Evolutionary conservation across 1,140 invertebrate species (phyloP).

Genomic region (Diprion similis): DNA sequence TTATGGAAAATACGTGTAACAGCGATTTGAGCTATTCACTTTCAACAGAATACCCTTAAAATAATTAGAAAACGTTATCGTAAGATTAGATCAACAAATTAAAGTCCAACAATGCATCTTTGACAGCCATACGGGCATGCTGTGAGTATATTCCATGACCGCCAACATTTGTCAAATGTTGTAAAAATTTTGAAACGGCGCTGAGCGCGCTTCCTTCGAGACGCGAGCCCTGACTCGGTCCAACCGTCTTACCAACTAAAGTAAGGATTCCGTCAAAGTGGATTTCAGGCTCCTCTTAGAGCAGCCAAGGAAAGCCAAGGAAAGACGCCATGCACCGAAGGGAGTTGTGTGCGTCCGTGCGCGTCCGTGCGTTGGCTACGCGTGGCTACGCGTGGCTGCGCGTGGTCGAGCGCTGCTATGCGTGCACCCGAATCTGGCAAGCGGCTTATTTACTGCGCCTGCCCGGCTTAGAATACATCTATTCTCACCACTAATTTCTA

Average conservation of each 20-base stretch:
- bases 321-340: not conserved
- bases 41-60: too few species aligned
- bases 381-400: not conserved
- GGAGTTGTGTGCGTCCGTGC: not conserved
- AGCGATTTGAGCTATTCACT: too few species aligned
- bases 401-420: not conserved
- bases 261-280: constrained; percentile 2
- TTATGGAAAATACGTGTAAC: too few species aligned
- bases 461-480: constrained; percentile 7
- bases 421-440: constrained; percentile 1
- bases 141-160: not conserved
- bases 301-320: not conserved
- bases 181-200: not conserved
- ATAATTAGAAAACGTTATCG: too few species aligned
- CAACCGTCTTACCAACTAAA: not conserved
- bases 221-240: not conserved
- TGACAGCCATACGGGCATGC: too few species aligned
- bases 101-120: too few species aligned
- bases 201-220: not conserved
- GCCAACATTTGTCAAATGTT: not conserved
- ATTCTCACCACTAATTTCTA: constrained; percentile 7
- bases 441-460: constrained; percentile 1
- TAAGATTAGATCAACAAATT: too few species aligned
- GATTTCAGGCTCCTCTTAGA: not conserved
- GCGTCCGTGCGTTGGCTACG: too few species aligned